Evolutionary conservation across 2,113 vertebrate genomes (phyloP).

Genomic region (Chunga burmeisteri): DNA sequence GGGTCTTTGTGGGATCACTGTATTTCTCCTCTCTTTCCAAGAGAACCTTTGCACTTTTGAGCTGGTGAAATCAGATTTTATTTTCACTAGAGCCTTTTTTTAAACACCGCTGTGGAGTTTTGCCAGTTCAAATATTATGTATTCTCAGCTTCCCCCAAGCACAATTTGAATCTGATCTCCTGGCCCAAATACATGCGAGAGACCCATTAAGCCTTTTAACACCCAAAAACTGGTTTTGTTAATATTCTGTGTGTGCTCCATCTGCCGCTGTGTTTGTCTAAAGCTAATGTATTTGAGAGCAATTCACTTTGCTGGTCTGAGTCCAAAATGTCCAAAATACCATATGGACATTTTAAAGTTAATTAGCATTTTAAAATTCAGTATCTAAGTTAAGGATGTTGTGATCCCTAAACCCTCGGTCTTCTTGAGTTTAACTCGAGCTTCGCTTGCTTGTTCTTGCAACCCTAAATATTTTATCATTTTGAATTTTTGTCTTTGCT

Average conservation of each 20-base stretch:
- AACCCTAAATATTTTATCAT: not conserved
- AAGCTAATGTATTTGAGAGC: conserved; percentile 41
- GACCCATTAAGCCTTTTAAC: conserved; percentile 54
- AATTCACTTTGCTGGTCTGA: not conserved
- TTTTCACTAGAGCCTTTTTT: not conserved
- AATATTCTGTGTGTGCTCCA: conserved; percentile 31
- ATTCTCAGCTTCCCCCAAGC: conserved; percentile 29
- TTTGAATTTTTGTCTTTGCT: not conserved
- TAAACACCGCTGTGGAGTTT: not conserved
- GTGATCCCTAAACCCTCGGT: not conserved
- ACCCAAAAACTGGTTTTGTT: conserved; percentile 48
- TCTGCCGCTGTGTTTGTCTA: conserved; percentile 55
- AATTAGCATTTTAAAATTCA: not conserved
- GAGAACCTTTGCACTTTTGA: not conserved
- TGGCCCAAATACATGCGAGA: not conserved
- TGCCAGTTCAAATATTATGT: conserved; percentile 23
- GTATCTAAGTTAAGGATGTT: not conserved
- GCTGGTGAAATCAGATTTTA: not conserved
- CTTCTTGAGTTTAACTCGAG: not conserved
- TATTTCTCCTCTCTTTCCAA: not conserved
- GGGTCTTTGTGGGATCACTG: not conserved
- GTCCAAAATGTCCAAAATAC: conserved; percentile 51
- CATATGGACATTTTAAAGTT: conserved; percentile 41
- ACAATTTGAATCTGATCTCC: not conserved
- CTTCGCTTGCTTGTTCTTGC: not conserved